Conservation (phyloP, 2,888 invertebrate species). For the Amiota minor region DNA sequence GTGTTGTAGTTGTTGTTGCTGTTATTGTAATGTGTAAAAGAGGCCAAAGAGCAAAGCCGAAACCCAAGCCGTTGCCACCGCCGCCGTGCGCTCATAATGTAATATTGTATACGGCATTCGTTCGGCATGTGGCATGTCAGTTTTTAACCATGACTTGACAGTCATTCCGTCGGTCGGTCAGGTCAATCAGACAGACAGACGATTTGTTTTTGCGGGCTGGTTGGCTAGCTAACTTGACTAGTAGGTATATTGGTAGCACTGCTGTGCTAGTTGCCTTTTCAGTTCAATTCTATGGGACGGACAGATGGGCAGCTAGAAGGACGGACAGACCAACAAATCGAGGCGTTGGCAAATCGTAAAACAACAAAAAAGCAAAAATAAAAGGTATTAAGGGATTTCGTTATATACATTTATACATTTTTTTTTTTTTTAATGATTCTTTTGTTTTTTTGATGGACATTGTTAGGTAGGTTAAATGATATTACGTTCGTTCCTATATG, state of each 20-base stretch:
- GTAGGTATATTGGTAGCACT: background rate
- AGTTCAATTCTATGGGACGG: too few species aligned
- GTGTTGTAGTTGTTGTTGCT: constrained; percentile 2
- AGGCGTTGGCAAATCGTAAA: constrained; percentile 26
- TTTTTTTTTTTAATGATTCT: too few species aligned
- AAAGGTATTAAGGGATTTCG: constrained; percentile 22
- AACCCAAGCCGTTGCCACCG: background rate
- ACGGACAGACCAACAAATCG: constrained; percentile 44
- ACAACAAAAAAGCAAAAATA: constrained; percentile 3
- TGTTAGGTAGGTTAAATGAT: constrained; percentile 16
- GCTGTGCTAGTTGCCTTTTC: constrained; percentile 36
- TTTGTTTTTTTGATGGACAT: constrained; percentile 3
- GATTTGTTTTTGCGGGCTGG: background rate
- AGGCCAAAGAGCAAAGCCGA: constrained; percentile 16
- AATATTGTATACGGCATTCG: background rate
- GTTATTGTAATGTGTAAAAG: constrained; percentile 25
- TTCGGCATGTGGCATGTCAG: background rate
- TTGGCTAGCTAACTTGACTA: constrained; percentile 5
- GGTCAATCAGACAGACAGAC: background rate
- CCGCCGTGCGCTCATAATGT: constrained; percentile 7
- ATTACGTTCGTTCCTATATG: background rate
- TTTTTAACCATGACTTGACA: background rate
- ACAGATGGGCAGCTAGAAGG: too few species aligned
- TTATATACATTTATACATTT: too few species aligned
- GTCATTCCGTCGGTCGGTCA: background rate